phyloP scores from a whole-genome alignment of 2,113 vertebrate genomes.

The Morone chrysops region DNA sequence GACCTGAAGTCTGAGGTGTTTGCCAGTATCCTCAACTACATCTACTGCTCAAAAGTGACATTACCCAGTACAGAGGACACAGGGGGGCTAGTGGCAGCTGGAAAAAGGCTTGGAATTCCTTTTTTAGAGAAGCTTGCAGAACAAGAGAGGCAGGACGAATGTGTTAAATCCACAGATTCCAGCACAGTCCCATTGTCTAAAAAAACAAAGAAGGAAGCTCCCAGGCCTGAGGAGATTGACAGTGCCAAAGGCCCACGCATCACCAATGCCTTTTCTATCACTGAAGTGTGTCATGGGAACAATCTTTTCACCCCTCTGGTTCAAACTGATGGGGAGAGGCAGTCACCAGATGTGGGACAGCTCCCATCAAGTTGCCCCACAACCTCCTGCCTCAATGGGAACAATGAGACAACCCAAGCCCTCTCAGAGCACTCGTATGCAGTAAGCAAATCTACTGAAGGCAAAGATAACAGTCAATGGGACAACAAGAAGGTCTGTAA shows the following conservation, averaged over 20 bases:
- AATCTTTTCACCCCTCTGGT: conserved; percentile 92
- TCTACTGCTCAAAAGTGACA: conserved; percentile 94
- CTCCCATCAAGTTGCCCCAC: conserved; percentile 73
- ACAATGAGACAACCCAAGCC: conserved; percentile 87
- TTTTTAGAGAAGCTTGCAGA: conserved; percentile 91
- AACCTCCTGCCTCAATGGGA: conserved; percentile 77
- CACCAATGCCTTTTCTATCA: conserved; percentile 98
- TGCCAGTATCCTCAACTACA: conserved; percentile 96
- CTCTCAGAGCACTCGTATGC: conserved; percentile 97
- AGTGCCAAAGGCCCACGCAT: conserved; percentile 92
- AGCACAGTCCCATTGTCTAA: conserved; percentile 51
- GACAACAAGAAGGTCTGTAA: conserved; percentile 67
- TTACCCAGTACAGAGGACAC: conserved; percentile 87
- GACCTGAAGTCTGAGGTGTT: conserved; percentile 98
- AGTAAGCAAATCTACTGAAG: conserved; percentile 81
- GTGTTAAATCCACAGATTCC: conserved; percentile 55
- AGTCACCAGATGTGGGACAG: conserved; percentile 83
- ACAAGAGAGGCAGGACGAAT: conserved; percentile 67
- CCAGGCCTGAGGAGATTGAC: conserved; percentile 88
- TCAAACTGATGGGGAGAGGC: conserved; percentile 87
- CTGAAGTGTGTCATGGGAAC: conserved; percentile 88
- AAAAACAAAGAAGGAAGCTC: conserved; percentile 80
- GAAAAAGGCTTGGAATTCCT: conserved; percentile 95
- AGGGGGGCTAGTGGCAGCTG: conserved; percentile 90
- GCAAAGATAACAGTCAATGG: conserved; percentile 62